Base-by-base conservation (phyloP, 1,140 invertebrate species). In the Nephotettix cincticeps region DNA sequence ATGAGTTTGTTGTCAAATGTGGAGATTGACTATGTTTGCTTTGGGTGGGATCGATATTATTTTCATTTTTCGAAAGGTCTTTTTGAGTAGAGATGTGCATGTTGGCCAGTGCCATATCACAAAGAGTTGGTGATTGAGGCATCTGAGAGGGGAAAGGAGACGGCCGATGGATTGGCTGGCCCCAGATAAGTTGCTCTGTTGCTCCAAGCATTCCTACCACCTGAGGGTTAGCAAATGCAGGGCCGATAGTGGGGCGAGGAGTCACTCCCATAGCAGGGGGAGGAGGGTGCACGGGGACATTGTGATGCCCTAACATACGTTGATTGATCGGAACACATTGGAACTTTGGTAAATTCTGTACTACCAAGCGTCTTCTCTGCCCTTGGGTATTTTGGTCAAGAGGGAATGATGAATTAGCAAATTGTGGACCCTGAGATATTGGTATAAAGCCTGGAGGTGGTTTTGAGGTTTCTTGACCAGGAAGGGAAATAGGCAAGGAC, bases 401-500 rank as follows among this genome's bases (percentile, higher is more conserved):
- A n/a, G n/a, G n/a, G n/a, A n/a, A n/a, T n/a, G n/a, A n/a, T n/a
- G n/a, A n/a, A n/a, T n/a, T n/a, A n/a, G n/a, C n/a, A n/a, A n/a
- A n/a, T n/a, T n/a, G n/a, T n/a, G n/a, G n/a, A n/a, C n/a, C n/a
- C n/a, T n/a, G n/a, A n/a, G n/a, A n/a, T n/a, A n/a, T n/a, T n/a
- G n/a, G n/a, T n/a, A n/a, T 61, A 25, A 61, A 61, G 1, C 56
- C 56, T 61, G 56, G 56, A 28, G 56, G 56, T 27, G 56, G 56
- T 25, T 21, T 11, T n/a, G 19, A 4, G 6, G 19, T 6, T 54
- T 54, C 47, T 4, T 11, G 21, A 11, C 11, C 21, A 14, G 47
- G 11, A 21, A 21, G 47, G 21, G 6, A 54, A 54, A 11, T 4
- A 54, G n/a, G n/a, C n/a, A n/a, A n/a, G n/a, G n/a, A n/a, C n/a